A percentile compares a stretch with the other conserved stretches of the same genome.
Conservation (phyloP, 2,797 vertebrate genomes). For the Melanotaenia pygmaea region DNA sequence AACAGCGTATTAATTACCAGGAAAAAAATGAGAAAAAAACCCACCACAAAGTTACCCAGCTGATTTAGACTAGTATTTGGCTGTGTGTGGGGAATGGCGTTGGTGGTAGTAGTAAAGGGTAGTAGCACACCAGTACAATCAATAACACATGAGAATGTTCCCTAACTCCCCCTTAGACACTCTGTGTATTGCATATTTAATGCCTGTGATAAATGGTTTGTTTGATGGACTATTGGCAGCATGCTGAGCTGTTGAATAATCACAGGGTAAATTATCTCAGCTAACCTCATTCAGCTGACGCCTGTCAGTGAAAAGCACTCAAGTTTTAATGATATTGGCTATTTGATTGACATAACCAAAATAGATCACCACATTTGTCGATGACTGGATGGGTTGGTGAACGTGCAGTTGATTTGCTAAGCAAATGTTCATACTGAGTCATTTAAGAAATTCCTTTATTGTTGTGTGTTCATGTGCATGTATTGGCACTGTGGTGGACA, state of each 20-base stretch:
- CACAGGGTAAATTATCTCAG: constrained; percentile 29
- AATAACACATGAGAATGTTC: constrained; percentile 35
- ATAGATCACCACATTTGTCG: constrained; percentile 18
- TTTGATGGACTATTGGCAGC: constrained; percentile 50
- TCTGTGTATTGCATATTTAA: constrained; percentile 54
- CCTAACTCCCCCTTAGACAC: constrained; percentile 15
- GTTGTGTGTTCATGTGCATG: too few relatives aligned
- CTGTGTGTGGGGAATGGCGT: constrained; percentile 7
- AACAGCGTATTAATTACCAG: not conserved
- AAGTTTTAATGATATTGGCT: constrained; percentile 37
- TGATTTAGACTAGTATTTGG: constrained; percentile 16
- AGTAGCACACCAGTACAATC: constrained; percentile 31
- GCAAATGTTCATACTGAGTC: not conserved
- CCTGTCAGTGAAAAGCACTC: constrained; percentile 36
- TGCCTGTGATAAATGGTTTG: constrained; percentile 46
- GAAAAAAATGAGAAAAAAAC: too few relatives aligned
- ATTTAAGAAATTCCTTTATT: not conserved
- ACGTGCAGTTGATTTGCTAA: not conserved
- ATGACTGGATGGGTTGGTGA: not conserved
- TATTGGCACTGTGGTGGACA: too few relatives aligned
- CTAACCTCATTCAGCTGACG: constrained; percentile 22
- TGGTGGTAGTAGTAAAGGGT: not conserved
- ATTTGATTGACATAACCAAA: constrained; percentile 20
- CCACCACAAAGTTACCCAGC: not conserved
- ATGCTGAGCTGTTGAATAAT: constrained; percentile 28